phyloP scores from a whole-genome alignment of 2,888 invertebrate genomes.

The Nezara viridula region DNA sequence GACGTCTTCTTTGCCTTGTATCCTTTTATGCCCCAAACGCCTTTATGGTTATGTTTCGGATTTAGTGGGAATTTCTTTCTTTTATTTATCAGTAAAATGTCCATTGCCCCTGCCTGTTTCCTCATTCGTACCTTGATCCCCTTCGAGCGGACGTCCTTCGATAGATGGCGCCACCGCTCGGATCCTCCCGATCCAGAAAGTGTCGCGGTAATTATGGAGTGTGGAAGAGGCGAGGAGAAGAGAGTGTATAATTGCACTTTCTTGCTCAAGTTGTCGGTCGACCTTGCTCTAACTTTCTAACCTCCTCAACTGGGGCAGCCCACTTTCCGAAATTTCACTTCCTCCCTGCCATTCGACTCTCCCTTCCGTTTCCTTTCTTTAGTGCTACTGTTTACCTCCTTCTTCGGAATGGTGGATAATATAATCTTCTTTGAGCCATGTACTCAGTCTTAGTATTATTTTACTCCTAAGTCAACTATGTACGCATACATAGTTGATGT shows the following conservation, averaged over 20 bases:
- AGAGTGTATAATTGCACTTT: constrained; percentile 58
- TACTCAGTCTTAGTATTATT: no score
- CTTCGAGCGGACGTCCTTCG: neutral
- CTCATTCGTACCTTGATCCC: constrained; percentile 2
- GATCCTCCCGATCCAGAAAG: neutral
- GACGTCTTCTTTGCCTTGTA: neutral
- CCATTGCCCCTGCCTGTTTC: neutral
- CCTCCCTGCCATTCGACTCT: constrained; percentile 54
- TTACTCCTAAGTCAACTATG: no score
- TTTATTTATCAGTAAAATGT: neutral
- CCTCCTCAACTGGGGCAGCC: constrained; percentile 38
- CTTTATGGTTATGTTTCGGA: neutral
- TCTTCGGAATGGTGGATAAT: neutral
- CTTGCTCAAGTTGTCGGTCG: constrained; percentile 22
- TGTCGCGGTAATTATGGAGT: constrained; percentile 44
- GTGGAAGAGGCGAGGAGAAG: neutral
- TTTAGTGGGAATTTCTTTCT: neutral
- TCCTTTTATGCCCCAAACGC: neutral
- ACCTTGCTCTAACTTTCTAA: constrained; percentile 53
- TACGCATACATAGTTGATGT: no score
- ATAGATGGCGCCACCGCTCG: no score
- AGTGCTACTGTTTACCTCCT: constrained; percentile 26
- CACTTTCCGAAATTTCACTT: constrained; percentile 59
- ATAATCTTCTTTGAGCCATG: neutral
- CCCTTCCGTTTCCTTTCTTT: constrained; percentile 52